phyloP scores from a whole-genome alignment of 2,888 invertebrate species.

The Meganola albula region DNA sequence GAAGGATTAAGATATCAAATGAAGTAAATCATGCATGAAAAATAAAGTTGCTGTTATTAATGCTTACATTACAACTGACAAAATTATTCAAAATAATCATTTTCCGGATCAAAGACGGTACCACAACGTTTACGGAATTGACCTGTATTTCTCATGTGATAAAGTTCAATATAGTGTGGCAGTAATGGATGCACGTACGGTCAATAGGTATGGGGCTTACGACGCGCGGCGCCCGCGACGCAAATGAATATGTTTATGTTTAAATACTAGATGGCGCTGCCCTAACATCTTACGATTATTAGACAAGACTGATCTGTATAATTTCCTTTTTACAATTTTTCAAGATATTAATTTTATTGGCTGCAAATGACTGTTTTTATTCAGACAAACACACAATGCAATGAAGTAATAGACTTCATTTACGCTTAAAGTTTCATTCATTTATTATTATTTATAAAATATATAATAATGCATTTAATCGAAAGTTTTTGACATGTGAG shows the following conservation, averaged over 20 bases:
- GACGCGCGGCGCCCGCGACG: conserved; percentile 8
- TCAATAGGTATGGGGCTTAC: not conserved
- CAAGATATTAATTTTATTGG: no score
- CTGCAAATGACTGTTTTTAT: no score
- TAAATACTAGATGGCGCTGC: conserved; percentile 7
- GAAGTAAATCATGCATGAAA: conserved; percentile 2
- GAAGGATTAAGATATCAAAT: conserved; percentile 3
- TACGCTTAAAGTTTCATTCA: no score
- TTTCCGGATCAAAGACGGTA: conserved; percentile 9
- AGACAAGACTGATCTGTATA: conserved; percentile 7
- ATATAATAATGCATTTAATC: no score
- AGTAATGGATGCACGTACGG: conserved; percentile 8
- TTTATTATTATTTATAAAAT: no score
- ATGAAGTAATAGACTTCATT: no score
- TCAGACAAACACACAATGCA: no score
- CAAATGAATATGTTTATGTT: conserved; percentile 10
- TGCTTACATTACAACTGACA: conserved; percentile 5
- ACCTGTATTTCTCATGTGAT: conserved; percentile 8
- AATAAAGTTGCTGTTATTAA: conserved; percentile 3
- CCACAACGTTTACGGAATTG: conserved; percentile 9
- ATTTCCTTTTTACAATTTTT: no score
- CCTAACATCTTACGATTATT: conserved; percentile 7
- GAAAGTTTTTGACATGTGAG: no score
- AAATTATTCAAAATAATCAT: conserved; percentile 10
- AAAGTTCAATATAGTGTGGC: conserved; percentile 6